phyloP scores from a whole-genome alignment of 2,113 vertebrate species.

The Chlorodrepanis virens region DNA sequence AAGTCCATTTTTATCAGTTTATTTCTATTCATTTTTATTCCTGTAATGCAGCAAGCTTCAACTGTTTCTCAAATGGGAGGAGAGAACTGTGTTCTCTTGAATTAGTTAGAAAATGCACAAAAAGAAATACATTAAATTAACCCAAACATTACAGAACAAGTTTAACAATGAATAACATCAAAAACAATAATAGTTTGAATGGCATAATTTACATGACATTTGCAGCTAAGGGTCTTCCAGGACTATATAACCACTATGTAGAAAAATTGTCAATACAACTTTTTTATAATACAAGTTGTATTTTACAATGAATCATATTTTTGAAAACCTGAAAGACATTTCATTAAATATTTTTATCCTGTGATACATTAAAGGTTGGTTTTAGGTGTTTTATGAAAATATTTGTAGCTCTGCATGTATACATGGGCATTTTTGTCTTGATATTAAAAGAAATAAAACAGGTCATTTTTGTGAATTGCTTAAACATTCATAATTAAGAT shows the following conservation, averaged over 20 bases:
- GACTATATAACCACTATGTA: neutral
- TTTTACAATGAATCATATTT: neutral
- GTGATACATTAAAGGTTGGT: neutral
- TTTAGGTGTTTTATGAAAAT: neutral
- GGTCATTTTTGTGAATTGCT: neutral
- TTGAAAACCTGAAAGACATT: neutral
- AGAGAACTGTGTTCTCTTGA: neutral
- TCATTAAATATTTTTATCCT: neutral
- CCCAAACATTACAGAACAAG: neutral
- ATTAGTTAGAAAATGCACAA: neutral
- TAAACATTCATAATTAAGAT: neutral
- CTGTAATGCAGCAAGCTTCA: neutral
- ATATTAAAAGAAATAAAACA: neutral
- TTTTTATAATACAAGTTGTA: neutral
- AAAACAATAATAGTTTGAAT: neutral
- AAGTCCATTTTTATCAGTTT: neutral
- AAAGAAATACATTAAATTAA: neutral
- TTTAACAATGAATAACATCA: neutral
- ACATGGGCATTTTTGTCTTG: neutral
- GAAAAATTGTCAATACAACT: neutral
- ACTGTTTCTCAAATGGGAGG: neutral
- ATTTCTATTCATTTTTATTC: conserved; percentile 11
- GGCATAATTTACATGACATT: neutral
- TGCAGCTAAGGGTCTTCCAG: neutral
- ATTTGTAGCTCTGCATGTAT: neutral